A percentile compares a stretch with the other conserved stretches of the same genome.
Evolutionary conservation across 2,888 invertebrate species (phyloP).

Genomic region (Bellardia pandia): DNA sequence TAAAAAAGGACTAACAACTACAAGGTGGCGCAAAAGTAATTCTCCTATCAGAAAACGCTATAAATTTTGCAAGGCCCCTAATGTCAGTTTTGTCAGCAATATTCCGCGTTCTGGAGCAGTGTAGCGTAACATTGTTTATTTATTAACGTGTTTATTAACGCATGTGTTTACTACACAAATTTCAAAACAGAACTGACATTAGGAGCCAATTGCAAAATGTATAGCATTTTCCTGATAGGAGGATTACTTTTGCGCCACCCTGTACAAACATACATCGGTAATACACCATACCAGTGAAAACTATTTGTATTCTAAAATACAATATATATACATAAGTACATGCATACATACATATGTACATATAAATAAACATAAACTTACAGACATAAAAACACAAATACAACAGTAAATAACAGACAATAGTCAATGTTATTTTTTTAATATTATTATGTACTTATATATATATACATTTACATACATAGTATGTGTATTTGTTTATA

Average conservation of each 20-base stretch:
- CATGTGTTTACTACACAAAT: too few species aligned
- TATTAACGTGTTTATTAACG: too few species aligned
- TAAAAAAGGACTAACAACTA: constrained; percentile 33
- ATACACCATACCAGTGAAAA: constrained; percentile 48
- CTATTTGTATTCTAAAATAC: constrained; percentile 34
- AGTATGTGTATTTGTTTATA: background rate
- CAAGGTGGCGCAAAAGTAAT: too few species aligned
- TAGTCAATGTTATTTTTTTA: constrained; percentile 38
- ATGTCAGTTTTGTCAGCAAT: too few species aligned
- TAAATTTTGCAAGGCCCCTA: too few species aligned
- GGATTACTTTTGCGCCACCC: too few species aligned
- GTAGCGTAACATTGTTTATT: too few species aligned
- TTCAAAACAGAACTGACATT: too few species aligned
- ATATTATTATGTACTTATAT: constrained; percentile 9
- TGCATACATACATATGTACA: background rate
- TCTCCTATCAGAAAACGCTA: too few species aligned
- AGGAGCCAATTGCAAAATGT: too few species aligned
- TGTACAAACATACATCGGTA: constrained; percentile 1
- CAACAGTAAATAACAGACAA: constrained; percentile 51
- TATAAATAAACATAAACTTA: constrained; percentile 13
- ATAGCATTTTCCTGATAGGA: too few species aligned
- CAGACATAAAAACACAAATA: constrained; percentile 28
- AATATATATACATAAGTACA: constrained; percentile 8
- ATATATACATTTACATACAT: background rate
- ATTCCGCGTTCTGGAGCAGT: too few species aligned